Evolutionary conservation across 1,140 invertebrate species (phyloP).

Genomic region (Caenorhabditis briggsae): DNA sequence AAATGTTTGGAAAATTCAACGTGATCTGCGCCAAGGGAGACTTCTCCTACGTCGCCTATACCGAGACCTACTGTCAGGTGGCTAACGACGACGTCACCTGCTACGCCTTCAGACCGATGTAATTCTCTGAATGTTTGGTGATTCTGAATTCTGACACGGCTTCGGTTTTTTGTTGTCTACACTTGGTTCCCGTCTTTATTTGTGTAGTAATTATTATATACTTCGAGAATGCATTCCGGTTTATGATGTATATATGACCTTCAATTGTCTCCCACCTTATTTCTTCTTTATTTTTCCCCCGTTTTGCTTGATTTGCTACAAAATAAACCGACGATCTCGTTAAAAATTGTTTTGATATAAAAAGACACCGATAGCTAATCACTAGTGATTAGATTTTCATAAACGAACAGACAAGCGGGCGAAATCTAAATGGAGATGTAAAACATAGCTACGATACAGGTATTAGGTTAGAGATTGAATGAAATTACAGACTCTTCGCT

Average conservation of each 20-base stretch:
- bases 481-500: too few relatives aligned
- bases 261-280: background rate
- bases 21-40: conserved; percentile 75
- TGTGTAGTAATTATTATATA: conserved; percentile 57
- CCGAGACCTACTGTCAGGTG: conserved; percentile 75
- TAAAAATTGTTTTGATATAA: background rate
- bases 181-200: background rate
- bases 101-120: conserved; percentile 69
- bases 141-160: conserved; percentile 16
- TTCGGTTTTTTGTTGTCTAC: background rate
- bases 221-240: conserved; percentile 54
- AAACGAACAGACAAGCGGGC: background rate
- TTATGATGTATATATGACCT: conserved; percentile 52
- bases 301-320: conserved; percentile 26
- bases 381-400: background rate
- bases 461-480: too few relatives aligned
- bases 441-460: too few relatives aligned
- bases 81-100: conserved; percentile 73
- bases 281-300: background rate
- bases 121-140: conserved; percentile 3
- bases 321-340: conserved; percentile 36
- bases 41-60: conserved; percentile 76
- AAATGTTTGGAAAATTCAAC: conserved; percentile 77
- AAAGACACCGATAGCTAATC: too few relatives aligned
- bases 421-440: too few relatives aligned